These are phyloP conservation scores for Acanthosepion esculentum DNA, from an alignment of 2,888 invertebrate species.

Conservation along the genomic window DNA sequence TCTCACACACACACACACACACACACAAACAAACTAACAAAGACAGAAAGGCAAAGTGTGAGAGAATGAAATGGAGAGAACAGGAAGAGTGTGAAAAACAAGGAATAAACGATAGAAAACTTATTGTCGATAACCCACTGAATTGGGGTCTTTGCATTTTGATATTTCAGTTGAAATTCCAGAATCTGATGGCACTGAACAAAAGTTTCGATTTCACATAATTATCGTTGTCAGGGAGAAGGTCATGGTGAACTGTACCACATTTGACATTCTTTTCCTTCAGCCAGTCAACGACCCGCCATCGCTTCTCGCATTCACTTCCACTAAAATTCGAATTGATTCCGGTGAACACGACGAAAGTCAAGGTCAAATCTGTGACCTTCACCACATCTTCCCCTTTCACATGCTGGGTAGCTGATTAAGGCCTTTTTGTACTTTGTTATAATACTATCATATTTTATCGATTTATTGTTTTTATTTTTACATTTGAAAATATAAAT, in stretches of 20 bases:
- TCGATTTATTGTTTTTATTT: background rate
- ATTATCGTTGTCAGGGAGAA: background rate
- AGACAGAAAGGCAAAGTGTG: background rate
- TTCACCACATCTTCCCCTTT: background rate
- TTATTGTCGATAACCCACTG: background rate
- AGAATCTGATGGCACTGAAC: background rate
- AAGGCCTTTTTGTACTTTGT: background rate
- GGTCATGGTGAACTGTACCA: background rate
- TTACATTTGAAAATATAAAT: background rate
- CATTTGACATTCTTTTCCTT: background rate
- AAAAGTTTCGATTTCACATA: background rate
- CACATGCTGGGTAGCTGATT: background rate
- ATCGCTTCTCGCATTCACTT: background rate
- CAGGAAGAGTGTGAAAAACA: background rate
- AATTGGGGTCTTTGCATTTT: background rate
- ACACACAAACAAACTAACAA: background rate
- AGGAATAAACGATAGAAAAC: background rate
- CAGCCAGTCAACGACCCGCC: background rate
- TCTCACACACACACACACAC: background rate
- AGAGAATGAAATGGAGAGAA: background rate
- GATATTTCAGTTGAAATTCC: background rate
- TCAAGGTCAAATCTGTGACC: background rate
- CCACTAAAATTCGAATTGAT: background rate
- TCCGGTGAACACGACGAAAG: background rate
- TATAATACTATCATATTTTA: background rate